Percentiles rank a stretch among this genome's conserved stretches.
Conservation (phyloP, 2,888 invertebrate genomes). For the Trichogramma evanescens region DNA sequence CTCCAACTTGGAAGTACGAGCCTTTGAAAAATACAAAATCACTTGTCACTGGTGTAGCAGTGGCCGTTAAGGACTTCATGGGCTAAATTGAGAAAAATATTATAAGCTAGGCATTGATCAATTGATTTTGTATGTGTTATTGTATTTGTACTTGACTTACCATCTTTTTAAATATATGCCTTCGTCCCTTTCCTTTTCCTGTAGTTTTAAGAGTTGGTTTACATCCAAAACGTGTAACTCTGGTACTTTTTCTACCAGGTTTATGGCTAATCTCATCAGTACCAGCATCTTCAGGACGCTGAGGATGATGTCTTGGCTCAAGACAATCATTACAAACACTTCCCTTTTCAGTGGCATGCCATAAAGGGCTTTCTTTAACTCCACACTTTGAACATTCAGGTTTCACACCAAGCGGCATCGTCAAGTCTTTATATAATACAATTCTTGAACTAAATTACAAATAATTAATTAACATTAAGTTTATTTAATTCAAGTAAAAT, state of each 20-base stretch:
- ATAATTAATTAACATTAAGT: too few relatives aligned
- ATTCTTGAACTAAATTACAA: neutral
- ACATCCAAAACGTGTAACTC: conserved; percentile 58
- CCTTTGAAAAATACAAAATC: conserved; percentile 74
- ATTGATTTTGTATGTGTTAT: neutral
- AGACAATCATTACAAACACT: conserved; percentile 73
- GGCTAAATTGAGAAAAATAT: conserved; percentile 48
- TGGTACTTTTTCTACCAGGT: conserved; percentile 27
- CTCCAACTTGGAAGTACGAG: conserved; percentile 80
- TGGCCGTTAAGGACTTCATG: conserved; percentile 71
- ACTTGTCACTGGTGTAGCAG: conserved; percentile 75
- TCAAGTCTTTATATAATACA: conserved; percentile 1
- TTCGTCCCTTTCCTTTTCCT: conserved; percentile 65
- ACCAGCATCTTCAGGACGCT: conserved; percentile 27
- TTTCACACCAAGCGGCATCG: conserved; percentile 50
- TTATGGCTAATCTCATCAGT: neutral
- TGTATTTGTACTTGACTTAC: conserved; percentile 25
- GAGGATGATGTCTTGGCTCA: conserved; percentile 39
- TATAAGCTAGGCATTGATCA: neutral
- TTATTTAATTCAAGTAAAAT: too few relatives aligned
- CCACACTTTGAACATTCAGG: conserved; percentile 67
- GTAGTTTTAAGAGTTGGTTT: conserved; percentile 34
- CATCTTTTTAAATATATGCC: conserved; percentile 71
- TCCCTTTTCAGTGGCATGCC: conserved; percentile 69
- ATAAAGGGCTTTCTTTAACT: conserved; percentile 63